Evolutionary conservation across 2,113 vertebrate genomes (phyloP).

Genomic region (Gymnogyps californianus): DNA sequence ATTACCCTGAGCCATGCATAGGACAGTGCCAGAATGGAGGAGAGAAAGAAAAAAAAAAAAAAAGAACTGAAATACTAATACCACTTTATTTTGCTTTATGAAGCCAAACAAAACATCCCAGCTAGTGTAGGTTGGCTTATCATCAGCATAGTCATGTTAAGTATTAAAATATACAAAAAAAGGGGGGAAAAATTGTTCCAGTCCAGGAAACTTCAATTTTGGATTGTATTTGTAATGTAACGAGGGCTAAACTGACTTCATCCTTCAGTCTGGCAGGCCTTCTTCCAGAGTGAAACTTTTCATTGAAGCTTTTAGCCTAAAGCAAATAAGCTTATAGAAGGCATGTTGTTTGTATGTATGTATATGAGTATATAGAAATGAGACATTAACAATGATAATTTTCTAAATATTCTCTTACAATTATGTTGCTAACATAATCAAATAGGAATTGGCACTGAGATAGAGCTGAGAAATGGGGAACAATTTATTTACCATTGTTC

Average conservation of each 20-base stretch:
- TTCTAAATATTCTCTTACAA: not conserved
- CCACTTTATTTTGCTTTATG: slow-evolving; percentile 1
- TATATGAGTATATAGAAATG: not conserved
- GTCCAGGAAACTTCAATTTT: slow-evolving; percentile 30
- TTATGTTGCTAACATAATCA: not conserved
- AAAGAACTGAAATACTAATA: not conserved
- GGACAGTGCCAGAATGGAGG: slow-evolving; percentile 11
- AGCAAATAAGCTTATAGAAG: not conserved
- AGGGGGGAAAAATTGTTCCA: not conserved
- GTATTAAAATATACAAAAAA: slow-evolving; percentile 15
- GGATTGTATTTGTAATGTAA: slow-evolving; percentile 12
- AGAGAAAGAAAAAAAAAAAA: not conserved
- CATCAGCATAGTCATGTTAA: not conserved
- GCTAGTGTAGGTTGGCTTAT: slow-evolving; percentile 32
- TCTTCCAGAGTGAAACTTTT: not conserved
- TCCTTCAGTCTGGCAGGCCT: not conserved
- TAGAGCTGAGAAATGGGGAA: not conserved
- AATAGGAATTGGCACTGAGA: not conserved
- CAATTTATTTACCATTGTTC: slow-evolving; percentile 11
- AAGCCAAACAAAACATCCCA: slow-evolving; percentile 34
- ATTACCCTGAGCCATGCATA: not conserved
- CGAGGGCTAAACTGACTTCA: not conserved
- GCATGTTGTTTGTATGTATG: not conserved
- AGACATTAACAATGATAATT: not conserved
- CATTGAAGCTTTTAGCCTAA: not conserved